Conservation (phyloP, 2,113 vertebrate genomes). For the Arothron firmamentum region DNA sequence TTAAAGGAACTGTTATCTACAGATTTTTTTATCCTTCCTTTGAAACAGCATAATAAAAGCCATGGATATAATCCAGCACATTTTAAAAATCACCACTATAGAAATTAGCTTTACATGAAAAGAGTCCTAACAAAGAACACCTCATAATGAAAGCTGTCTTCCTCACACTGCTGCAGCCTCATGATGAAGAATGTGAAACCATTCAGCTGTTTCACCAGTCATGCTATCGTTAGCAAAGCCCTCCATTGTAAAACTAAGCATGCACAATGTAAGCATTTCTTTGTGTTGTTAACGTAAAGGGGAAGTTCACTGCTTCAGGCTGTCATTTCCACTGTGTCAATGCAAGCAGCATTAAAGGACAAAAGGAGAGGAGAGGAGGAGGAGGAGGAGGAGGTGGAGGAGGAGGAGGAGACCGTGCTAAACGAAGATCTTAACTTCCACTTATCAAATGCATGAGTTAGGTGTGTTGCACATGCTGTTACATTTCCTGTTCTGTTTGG, state of each 20-base stretch:
- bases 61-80: neutral
- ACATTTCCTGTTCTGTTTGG: constrained; percentile 16
- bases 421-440: too few relatives aligned
- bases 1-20: constrained; percentile 3
- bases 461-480: neutral
- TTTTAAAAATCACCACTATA: too few relatives aligned
- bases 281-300: neutral
- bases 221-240: neutral
- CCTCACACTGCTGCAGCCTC: constrained; percentile 15
- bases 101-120: too few relatives aligned
- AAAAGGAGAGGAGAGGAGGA: too few relatives aligned
- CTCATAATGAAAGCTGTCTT: constrained; percentile 21
- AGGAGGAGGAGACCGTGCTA: too few relatives aligned
- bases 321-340: too few relatives aligned
- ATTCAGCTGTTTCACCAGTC: constrained; percentile 7
- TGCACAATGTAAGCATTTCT: neutral
- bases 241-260: neutral
- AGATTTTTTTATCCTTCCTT: neutral
- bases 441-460: neutral
- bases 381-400: too few relatives aligned
- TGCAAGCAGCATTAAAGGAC: too few relatives aligned
- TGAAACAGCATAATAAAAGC: too few relatives aligned
- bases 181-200: constrained; percentile 19
- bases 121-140: constrained; percentile 6
- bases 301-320: too few relatives aligned